Evolutionary conservation across 2,797 vertebrate genomes (phyloP).

Genomic region (Prunella strophiata): DNA sequence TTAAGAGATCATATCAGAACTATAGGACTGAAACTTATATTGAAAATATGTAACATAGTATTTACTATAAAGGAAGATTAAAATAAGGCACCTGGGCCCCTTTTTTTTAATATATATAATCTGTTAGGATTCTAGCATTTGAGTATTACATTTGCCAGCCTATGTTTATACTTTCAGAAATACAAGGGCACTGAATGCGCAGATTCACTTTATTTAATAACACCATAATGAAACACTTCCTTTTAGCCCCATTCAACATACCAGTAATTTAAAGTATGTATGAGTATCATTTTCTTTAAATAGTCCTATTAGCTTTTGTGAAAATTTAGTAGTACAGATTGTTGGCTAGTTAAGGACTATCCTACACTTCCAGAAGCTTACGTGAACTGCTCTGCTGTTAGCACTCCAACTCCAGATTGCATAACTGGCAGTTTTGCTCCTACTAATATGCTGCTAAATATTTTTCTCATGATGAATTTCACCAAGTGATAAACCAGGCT

Average conservation of each 20-base stretch:
- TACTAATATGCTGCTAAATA: slow-evolving; percentile 59
- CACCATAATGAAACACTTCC: background rate
- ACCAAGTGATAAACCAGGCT: slow-evolving; percentile 36
- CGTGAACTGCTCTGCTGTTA: slow-evolving; percentile 14
- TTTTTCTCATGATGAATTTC: slow-evolving; percentile 52
- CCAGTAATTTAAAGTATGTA: background rate
- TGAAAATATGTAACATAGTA: background rate
- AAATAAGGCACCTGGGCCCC: background rate
- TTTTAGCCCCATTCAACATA: background rate
- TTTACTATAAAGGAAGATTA: background rate
- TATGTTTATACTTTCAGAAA: background rate
- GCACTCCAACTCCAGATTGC: background rate
- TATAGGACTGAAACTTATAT: background rate
- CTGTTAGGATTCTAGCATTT: background rate
- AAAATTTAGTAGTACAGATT: background rate
- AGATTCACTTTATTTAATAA: background rate
- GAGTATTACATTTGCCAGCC: background rate
- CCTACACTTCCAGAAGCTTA: slow-evolving; percentile 35
- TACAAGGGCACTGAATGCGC: background rate
- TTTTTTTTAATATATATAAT: background rate
- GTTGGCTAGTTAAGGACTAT: slow-evolving; percentile 3
- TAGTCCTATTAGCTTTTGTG: background rate
- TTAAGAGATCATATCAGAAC: slow-evolving; percentile 15
- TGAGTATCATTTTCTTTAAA: background rate
- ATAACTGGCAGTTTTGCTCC: slow-evolving; percentile 46